A percentile compares a stretch with the other conserved stretches of the same genome.
Evolutionary conservation across 2,113 vertebrate species (phyloP).

Genomic region (Clarias macrocephalus): DNA sequence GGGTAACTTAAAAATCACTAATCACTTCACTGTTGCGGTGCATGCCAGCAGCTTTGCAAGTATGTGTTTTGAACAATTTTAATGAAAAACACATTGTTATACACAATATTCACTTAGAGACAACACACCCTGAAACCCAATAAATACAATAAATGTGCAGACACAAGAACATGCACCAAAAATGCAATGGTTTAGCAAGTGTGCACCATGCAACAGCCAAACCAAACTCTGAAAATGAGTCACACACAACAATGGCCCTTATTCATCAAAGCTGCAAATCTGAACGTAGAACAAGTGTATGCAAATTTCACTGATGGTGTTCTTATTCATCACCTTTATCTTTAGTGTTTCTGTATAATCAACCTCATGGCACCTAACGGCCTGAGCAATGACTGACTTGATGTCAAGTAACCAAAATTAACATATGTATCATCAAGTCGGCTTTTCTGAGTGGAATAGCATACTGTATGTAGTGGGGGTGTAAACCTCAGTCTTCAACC

Average conservation of each 20-base stretch:
- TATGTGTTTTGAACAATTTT: background rate
- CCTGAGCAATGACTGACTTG: background rate
- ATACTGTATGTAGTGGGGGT: background rate
- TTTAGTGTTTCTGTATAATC: background rate
- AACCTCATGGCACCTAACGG: background rate
- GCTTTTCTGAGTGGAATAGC: background rate
- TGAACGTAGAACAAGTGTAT: background rate
- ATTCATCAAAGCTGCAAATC: conserved; percentile 17
- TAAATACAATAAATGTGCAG: conserved; percentile 22
- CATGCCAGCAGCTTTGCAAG: background rate
- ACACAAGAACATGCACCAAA: conserved; percentile 41
- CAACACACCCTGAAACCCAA: background rate
- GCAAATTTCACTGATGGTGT: background rate
- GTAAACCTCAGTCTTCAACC: background rate
- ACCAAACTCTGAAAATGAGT: background rate
- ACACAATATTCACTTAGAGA: background rate
- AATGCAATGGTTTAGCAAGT: background rate
- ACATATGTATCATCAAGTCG: background rate
- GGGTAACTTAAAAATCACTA: background rate
- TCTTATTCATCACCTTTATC: background rate
- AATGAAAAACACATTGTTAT: background rate
- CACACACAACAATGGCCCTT: conserved; percentile 17
- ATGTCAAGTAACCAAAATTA: background rate
- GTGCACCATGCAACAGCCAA: conserved; percentile 32
- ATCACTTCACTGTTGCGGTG: background rate